These are phyloP conservation scores for Meloidogyne floridensis DNA, from an alignment of 1,140 invertebrate genomes.

Conservation along the genomic window DNA sequence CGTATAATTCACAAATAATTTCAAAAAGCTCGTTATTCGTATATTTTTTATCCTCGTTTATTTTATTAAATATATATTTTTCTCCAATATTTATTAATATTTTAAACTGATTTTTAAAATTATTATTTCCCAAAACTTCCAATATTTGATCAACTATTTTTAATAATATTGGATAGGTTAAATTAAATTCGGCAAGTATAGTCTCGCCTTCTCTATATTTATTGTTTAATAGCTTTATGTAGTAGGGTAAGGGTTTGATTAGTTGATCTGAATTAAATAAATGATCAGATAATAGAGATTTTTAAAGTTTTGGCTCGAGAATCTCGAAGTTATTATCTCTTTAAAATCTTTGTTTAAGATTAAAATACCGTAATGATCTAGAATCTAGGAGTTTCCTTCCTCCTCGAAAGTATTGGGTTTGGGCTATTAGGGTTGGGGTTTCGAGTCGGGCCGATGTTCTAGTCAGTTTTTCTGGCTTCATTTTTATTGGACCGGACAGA, in stretches of 20 bases:
- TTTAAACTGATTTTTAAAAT: slow-evolving; percentile 1
- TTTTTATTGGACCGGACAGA: no score
- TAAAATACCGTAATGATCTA: no score
- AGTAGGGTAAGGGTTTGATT: not conserved
- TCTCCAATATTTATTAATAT: slow-evolving; percentile 9
- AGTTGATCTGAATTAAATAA: not conserved
- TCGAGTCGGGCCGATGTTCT: no score
- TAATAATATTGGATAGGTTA: not conserved
- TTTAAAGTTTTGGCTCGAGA: no score
- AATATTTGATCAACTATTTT: not conserved
- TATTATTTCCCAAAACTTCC: not conserved
- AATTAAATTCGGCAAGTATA: not conserved
- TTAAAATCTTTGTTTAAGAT: no score
- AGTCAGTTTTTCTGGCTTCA: no score
- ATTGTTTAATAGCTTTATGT: not conserved
- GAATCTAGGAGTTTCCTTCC: no score
- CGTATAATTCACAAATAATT: slow-evolving; percentile 3
- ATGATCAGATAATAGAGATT: no score
- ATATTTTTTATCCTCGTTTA: not conserved
- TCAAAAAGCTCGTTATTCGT: not conserved
- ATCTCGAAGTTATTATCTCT: no score
- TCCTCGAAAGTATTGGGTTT: no score
- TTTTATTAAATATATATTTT: slow-evolving; percentile 5
- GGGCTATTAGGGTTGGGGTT: no score
- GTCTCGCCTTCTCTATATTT: not conserved